A percentile compares a stretch with the other conserved stretches of the same genome.
phyloP scores from a whole-genome alignment of 1,140 invertebrate genomes.

The Platorchestia sp. region DNA sequence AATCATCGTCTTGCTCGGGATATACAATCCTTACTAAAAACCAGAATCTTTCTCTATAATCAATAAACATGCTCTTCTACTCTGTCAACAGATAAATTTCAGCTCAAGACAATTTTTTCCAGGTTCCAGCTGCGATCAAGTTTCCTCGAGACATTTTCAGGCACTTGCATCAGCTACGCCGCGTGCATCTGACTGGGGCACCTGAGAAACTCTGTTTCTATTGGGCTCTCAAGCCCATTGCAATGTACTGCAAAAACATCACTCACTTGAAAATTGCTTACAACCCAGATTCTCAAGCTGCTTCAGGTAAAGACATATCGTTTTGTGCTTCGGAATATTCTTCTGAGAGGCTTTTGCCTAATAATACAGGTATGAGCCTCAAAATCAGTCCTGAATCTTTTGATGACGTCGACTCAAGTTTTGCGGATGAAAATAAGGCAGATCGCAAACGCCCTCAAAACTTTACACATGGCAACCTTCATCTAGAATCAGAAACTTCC shows the following conservation, averaged over 20 bases:
- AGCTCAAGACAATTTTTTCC: no score
- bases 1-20: no score
- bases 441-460: neutral
- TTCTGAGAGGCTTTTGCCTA: neutral
- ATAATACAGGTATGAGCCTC: neutral
- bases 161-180: neutral
- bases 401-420: neutral
- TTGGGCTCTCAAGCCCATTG: neutral
- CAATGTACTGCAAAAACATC: neutral
- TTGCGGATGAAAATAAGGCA: neutral
- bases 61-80: no score
- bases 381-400: neutral
- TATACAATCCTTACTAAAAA: no score
- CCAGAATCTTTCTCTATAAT: no score
- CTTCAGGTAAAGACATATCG: neutral
- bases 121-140: neutral
- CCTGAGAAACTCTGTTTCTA: neutral
- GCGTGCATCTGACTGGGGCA: neutral
- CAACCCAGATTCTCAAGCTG: neutral
- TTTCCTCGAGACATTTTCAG: neutral
- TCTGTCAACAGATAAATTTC: no score
- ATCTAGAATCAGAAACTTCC: neutral
- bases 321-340: neutral
- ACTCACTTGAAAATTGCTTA: conserved; percentile 1
- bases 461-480: neutral